Evolutionary conservation across 2,797 vertebrate species (phyloP), one percentile per base, ranked within the genome.

Genomic region (Leptoclinus maculatus): DNA sequence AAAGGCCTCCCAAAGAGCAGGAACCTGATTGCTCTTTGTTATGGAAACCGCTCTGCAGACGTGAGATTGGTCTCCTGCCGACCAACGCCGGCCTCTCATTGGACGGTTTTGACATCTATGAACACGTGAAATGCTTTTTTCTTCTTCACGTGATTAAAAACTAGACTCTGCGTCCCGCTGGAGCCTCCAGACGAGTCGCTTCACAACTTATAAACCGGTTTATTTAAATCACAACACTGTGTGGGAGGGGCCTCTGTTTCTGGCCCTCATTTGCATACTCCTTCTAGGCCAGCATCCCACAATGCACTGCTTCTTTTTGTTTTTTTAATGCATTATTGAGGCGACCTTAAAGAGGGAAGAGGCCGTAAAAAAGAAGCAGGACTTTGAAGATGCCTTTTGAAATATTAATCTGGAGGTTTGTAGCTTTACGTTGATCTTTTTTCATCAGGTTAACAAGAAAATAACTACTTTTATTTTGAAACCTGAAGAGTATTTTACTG

Each of bases 311-410:
- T 89, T 80, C 32, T 34, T 34, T 34, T 34, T 7, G 7, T 38
- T 78, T 74, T 25, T 7, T 25, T 25, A 7, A 90, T 89, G 87
- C 87, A 90, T 92, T 92, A 90, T 87, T 90, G 85, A 92, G 69
- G 77, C 32, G 3, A 67, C 83, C 78, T 83, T 78, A 60, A 82
- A 74, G n/a, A 77, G 56, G 56, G 64, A 84, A 67, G 82, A 74
- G 73, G 68, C 66, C 79, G 73, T 80, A 75, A 89, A 82, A 10
- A 83, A 66, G 90, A 90, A 90, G 71, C 69, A 66, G 76, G 66
- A 88, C 90, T 93, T 94, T 89, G 94, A 92, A 93, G 80, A 69
- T 32, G 66, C 63, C 60, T 80, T 92, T 82, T 92, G 86, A 93
- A 5, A 32, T 5, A 32, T 32, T 5, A 32, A 32, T 32, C 29